Base-by-base conservation (phyloP, 2,113 vertebrate species). In the Okapia johnstoni region DNA sequence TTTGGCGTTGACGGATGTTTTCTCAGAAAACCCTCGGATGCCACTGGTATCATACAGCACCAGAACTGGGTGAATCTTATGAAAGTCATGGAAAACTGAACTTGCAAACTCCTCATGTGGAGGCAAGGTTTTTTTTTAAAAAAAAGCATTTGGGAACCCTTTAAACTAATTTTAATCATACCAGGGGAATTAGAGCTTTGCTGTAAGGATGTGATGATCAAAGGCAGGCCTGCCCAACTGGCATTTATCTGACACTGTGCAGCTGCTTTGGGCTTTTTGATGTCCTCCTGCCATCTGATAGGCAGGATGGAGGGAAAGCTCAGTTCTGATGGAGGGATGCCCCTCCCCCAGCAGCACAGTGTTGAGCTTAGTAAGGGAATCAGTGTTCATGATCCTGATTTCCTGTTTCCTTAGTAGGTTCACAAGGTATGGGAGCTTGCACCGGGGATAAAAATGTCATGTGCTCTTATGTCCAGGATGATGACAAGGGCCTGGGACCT, bases 181-280 rank as follows among this genome's bases (percentile, higher is more conserved):
- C 60, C 33, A 0, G 79, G 81, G 95, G 93, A 95, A 88, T 92
- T 87, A 40, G 55, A 61, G 63, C 36, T 96, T 66, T 85, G 81
- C 89, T 88, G 19, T 21, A 60, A 86, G 88, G 85, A 95, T 93
- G 48, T 83, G 26, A 40, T 76, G 96, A 96, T 95, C 96, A 96
- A 96, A 97, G 90, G 46, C 81, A 43, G 81, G 73, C 89, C 14
- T 1, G 16, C 96, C 63, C 10, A 1, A 46, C 43, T 66, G 92
- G 85, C 61, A 12, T 88, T 94, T 89, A 70, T 93, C 95, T 89
- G 54, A 52, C 7, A 2, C 63, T 3, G 33, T 5, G 33, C 91
- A 80, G 80, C 60, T 88, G 90, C 70, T 90, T 92, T 14, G 5
- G 55, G 89, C 25, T 85, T 87, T 66, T 95, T 76, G 63, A 90